Percentiles rank a stretch among this genome's conserved stretches.
These are phyloP conservation scores for Copidosoma floridanum DNA, from an alignment of 1,140 invertebrate species.

Conservation along the genomic window DNA sequence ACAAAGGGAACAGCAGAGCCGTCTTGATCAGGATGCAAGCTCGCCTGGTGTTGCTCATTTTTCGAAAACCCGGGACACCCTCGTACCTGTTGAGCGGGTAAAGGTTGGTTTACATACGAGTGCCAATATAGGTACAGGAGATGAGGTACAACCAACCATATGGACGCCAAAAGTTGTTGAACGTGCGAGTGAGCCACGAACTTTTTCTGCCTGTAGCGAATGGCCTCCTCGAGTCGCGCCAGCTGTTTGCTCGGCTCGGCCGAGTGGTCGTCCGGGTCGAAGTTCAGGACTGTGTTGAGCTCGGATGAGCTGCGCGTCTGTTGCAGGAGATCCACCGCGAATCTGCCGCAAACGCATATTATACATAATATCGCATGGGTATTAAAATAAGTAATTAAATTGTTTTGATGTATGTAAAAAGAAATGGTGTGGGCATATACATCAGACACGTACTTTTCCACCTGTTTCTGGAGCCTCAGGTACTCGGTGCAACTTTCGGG, in stretches of 20 bases:
- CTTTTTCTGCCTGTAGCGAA: slow-evolving; percentile 91
- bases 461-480: slow-evolving; percentile 76
- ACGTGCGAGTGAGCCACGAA: slow-evolving; percentile 93
- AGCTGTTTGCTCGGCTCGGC: slow-evolving; percentile 72
- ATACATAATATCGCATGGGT: too few species aligned
- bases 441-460: slow-evolving; percentile 64
- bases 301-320: slow-evolving; percentile 88
- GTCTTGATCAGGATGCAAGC: slow-evolving; percentile 71
- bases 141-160: slow-evolving; percentile 62
- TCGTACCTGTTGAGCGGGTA: slow-evolving; percentile 71
- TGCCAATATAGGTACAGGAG: too few species aligned
- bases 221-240: slow-evolving; percentile 80
- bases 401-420: too few species aligned
- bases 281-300: slow-evolving; percentile 87
- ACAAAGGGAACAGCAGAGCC: slow-evolving; percentile 80
- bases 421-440: too few species aligned
- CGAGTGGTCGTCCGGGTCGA: slow-evolving; percentile 70
- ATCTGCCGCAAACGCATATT: too few species aligned
- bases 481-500: slow-evolving; percentile 81
- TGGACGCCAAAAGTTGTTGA: slow-evolving; percentile 84
- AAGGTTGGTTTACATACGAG: too few species aligned
- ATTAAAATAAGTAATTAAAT: too few species aligned
- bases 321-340: slow-evolving; percentile 85
- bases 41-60: slow-evolving; percentile 70
- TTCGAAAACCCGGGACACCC: slow-evolving; percentile 82